These are phyloP conservation scores for Cristatella mucedo DNA, from an alignment of 2,888 invertebrate species.

Conservation along the genomic window DNA sequence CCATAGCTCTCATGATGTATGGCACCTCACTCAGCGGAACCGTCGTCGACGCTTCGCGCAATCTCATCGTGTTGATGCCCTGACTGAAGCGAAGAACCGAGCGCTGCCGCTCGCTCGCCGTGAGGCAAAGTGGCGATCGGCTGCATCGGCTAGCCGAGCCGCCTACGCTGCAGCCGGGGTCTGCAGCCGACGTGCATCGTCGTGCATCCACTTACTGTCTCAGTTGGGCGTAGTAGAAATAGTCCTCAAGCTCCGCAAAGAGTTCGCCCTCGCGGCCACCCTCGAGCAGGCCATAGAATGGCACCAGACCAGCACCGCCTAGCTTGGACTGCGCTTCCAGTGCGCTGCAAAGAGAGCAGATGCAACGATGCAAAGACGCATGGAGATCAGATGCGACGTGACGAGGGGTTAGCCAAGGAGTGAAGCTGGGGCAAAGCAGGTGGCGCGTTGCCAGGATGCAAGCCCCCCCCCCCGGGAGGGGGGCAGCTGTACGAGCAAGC, in stretches of 20 bases:
- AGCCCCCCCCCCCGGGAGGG: too few species aligned
- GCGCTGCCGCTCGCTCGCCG: too few species aligned
- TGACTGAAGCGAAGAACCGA: constrained; percentile 44
- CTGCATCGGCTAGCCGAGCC: too few species aligned
- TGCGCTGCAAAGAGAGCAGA: constrained; percentile 24
- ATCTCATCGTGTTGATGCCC: constrained; percentile 51
- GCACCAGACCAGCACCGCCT: constrained; percentile 41
- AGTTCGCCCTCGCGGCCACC: constrained; percentile 55
- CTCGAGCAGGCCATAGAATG: constrained; percentile 55
- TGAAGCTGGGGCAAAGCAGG: too few species aligned
- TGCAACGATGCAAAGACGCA: too few species aligned
- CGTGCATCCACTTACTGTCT: constrained; percentile 40
- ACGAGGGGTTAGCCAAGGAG: too few species aligned
- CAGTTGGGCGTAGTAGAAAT: constrained; percentile 62
- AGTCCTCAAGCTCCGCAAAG: constrained; percentile 54
- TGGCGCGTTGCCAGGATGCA: too few species aligned
- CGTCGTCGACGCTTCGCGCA: constrained; percentile 46
- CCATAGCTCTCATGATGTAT: constrained; percentile 56
- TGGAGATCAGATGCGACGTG: too few species aligned
- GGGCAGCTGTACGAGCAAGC: too few species aligned
- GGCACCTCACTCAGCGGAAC: constrained; percentile 53
- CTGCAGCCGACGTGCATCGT: too few species aligned
- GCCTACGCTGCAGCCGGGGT: too few species aligned
- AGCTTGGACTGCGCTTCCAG: constrained; percentile 34
- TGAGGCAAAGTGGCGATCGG: too few species aligned